Conservation (phyloP, 2,888 invertebrate genomes). For the Arctia plantaginis region DNA sequence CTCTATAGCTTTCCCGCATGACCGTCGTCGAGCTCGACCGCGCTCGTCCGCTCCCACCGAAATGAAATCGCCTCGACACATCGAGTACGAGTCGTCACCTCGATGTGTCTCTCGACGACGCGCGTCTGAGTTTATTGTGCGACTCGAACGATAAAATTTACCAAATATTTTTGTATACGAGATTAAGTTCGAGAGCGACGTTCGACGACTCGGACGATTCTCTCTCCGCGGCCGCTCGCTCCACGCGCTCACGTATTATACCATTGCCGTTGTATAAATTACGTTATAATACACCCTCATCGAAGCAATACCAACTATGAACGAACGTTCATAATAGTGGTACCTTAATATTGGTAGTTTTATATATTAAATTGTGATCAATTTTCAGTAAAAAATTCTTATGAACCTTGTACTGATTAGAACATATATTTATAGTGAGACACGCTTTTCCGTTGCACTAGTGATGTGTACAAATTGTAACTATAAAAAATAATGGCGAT, state of each 20-base stretch:
- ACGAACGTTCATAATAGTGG: too few species aligned
- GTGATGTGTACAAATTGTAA: not conserved
- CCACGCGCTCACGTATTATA: not conserved
- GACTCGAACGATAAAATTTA: not conserved
- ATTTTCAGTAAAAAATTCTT: conserved; percentile 35
- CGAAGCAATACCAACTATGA: not conserved
- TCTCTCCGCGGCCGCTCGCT: not conserved
- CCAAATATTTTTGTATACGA: not conserved
- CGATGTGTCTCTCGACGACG: not conserved
- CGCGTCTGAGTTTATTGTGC: not conserved
- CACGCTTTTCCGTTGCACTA: not conserved
- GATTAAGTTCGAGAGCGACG: not conserved
- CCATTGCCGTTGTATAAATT: not conserved
- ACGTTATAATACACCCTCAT: not conserved
- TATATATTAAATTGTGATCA: conserved; percentile 31
- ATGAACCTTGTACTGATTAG: not conserved
- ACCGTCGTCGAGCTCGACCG: not conserved
- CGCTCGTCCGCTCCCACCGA: conserved; percentile 14
- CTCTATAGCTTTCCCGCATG: not conserved
- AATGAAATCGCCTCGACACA: not conserved
- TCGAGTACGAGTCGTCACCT: not conserved
- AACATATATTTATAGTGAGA: not conserved
- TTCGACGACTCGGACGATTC: not conserved
- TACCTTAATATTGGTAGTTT: conserved; percentile 38
- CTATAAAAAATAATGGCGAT: not conserved